phyloP scores from a whole-genome alignment of 2,113 vertebrate species.

The Microcebus murinus region DNA sequence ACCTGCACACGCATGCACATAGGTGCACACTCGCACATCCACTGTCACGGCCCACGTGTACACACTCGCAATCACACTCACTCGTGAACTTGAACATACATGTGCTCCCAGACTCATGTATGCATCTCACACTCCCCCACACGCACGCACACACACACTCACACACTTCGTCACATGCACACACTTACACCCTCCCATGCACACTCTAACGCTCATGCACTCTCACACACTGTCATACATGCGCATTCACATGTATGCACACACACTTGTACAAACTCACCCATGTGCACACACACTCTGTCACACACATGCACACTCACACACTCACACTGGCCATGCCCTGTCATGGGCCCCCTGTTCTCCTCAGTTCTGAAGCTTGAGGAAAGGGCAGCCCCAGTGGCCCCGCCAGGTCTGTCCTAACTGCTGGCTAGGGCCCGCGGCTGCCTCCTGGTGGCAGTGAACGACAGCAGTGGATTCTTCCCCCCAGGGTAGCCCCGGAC shows the following conservation, averaged over 20 bases:
- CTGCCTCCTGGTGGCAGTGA: not conserved
- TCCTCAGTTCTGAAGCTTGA: not conserved
- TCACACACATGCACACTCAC: too few species aligned
- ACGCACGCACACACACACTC: not conserved
- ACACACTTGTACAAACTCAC: too few species aligned
- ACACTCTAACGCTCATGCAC: too few species aligned
- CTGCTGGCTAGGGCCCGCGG: not conserved
- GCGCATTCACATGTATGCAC: too few species aligned
- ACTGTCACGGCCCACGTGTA: not conserved
- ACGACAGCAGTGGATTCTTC: constrained; percentile 3
- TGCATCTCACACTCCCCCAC: not conserved
- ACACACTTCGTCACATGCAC: not conserved
- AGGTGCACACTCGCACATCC: not conserved
- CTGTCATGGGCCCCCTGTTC: not conserved
- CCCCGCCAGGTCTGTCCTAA: constrained; percentile 12
- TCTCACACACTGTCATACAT: not conserved
- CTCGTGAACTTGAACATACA: not conserved
- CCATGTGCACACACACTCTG: not conserved
- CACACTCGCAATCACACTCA: not conserved
- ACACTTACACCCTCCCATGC: not conserved
- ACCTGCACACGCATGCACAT: too few species aligned
- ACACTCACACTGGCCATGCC: not conserved
- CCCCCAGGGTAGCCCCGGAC: constrained; percentile 10
- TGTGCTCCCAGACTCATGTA: not conserved
- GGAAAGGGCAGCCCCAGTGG: not conserved